These are phyloP conservation scores for Atta cephalotes DNA, from an alignment of 1,140 invertebrate species.

Conservation along the genomic window DNA sequence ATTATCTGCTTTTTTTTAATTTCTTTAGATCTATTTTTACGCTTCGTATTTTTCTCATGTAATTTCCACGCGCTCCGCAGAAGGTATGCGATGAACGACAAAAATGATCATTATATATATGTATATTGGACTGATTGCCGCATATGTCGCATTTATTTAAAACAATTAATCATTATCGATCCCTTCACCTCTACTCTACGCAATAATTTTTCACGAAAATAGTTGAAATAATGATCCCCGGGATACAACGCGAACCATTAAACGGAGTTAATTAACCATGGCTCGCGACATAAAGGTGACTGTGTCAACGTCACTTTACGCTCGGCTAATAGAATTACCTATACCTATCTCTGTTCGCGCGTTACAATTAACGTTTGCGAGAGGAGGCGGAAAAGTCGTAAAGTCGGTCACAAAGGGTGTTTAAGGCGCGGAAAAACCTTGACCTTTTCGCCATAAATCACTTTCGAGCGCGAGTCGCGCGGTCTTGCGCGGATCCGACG, in stretches of 20 bases:
- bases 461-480: conserved; percentile 21
- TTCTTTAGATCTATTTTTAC: not conserved
- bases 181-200: not conserved
- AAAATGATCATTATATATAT: not conserved
- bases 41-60: not conserved
- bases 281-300: conserved; percentile 39
- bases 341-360: conserved; percentile 47
- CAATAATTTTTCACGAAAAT: conserved; percentile 36
- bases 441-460: conserved; percentile 46
- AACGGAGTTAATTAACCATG: conserved; percentile 55
- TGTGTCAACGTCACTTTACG: conserved; percentile 49
- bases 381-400: conserved; percentile 27
- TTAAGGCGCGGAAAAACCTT: conserved; percentile 44
- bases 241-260: conserved; percentile 45
- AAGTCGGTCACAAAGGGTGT: conserved; percentile 57
- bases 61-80: not conserved
- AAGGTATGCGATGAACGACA: not conserved
- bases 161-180: conserved; percentile 25
- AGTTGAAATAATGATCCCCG: conserved; percentile 37
- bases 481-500: not conserved
- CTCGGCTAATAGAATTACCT: conserved; percentile 56
- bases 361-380: conserved; percentile 25
- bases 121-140: not conserved
- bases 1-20: not conserved
- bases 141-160: not conserved